A percentile compares a stretch with the other conserved stretches of the same genome.
Evolutionary conservation across 2,888 invertebrate genomes (phyloP).

Genomic region (Mamestra brassicae): DNA sequence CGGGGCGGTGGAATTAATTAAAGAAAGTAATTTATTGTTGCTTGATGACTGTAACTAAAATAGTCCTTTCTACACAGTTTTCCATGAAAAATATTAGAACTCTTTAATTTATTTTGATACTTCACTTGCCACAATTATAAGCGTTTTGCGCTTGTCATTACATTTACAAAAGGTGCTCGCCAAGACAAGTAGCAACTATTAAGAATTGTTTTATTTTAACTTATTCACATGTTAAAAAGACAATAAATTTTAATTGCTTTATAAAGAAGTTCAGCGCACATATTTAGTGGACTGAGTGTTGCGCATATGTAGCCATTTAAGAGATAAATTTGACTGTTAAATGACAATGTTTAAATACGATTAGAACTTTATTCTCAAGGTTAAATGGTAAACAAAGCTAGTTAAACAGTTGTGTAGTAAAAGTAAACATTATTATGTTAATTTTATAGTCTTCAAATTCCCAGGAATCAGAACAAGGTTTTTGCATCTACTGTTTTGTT

Average conservation of each 20-base stretch:
- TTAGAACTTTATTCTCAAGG: conserved; percentile 37
- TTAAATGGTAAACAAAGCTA: conserved; percentile 19
- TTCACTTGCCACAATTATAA: not conserved
- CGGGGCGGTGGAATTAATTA: conserved; percentile 42
- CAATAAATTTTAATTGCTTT: conserved; percentile 14
- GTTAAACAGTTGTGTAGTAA: conserved; percentile 5
- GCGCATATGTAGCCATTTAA: not conserved
- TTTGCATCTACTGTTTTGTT: conserved; percentile 8
- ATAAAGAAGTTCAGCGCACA: conserved; percentile 6
- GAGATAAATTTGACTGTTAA: conserved; percentile 14
- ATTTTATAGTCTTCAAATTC: conserved; percentile 48
- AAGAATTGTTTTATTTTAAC: conserved; percentile 1
- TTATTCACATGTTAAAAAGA: not conserved
- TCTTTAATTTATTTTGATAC: not conserved
- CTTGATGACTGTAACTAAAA: conserved; percentile 15
- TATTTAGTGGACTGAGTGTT: not conserved
- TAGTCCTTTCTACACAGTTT: not conserved
- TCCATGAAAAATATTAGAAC: not conserved
- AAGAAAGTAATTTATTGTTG: conserved; percentile 48
- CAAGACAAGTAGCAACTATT: not conserved
- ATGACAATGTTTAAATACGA: not conserved
- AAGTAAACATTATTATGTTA: conserved; percentile 36
- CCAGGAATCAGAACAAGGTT: conserved; percentile 37
- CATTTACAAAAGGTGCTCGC: conserved; percentile 3
- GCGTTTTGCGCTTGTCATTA: conserved; percentile 16